Percentiles rank a stretch among this genome's conserved stretches.
phyloP scores from a whole-genome alignment of 2,888 invertebrate species.

The Anarsia innoxiella region DNA sequence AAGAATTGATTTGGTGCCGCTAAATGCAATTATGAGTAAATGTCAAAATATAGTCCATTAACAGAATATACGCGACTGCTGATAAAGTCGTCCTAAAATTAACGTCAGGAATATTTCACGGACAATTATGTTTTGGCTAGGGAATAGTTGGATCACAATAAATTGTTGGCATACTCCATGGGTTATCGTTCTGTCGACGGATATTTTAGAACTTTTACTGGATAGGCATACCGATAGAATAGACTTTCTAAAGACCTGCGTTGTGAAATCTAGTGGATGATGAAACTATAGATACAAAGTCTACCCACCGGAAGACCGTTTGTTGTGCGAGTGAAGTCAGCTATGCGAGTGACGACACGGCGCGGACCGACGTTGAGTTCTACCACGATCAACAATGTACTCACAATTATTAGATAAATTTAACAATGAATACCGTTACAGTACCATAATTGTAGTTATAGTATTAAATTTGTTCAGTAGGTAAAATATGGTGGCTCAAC shows the following conservation, averaged over 20 bases:
- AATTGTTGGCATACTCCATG: too few relatives aligned
- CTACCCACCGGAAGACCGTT: slow-evolving; percentile 25
- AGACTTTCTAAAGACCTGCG: not conserved
- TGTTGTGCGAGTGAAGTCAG: slow-evolving; percentile 2
- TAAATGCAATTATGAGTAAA: too few relatives aligned
- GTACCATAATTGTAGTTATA: slow-evolving; percentile 25
- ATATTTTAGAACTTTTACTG: too few relatives aligned
- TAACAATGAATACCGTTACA: slow-evolving; percentile 26
- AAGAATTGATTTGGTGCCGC: too few relatives aligned
- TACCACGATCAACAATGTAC: slow-evolving; percentile 37
- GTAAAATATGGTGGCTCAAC: slow-evolving; percentile 43
- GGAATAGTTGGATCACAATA: too few relatives aligned
- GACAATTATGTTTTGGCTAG: too few relatives aligned
- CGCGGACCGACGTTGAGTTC: slow-evolving; percentile 24
- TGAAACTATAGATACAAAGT: slow-evolving; percentile 22
- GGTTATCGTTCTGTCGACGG: too few relatives aligned
- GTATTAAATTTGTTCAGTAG: slow-evolving; percentile 37
- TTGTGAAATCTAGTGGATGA: slow-evolving; percentile 19
- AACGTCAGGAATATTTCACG: too few relatives aligned
- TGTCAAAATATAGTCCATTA: too few relatives aligned
- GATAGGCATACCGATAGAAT: too few relatives aligned
- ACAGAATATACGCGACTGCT: too few relatives aligned
- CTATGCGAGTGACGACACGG: slow-evolving; percentile 7
- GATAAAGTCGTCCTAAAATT: too few relatives aligned
- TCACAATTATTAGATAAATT: slow-evolving; percentile 31